Evolutionary conservation across 2,113 vertebrate species (phyloP), one percentile per base, ranked within the genome.

Genomic region (Brachirus orientalis): DNA sequence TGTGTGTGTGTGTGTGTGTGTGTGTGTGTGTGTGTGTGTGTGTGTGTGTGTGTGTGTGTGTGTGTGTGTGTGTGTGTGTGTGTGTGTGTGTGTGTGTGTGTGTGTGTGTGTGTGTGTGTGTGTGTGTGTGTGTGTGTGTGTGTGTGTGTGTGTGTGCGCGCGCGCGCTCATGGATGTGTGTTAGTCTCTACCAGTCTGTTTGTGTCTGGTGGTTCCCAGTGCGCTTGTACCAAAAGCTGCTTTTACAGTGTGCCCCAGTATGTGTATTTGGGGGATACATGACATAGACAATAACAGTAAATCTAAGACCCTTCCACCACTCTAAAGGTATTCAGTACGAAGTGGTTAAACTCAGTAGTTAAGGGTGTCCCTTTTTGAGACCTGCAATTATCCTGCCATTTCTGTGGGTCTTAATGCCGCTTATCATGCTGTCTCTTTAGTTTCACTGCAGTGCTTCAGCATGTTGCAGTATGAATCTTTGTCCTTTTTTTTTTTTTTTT

Each of bases 211-310:
- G 11, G 33, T 72, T 37, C 63, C 76, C 67, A 86, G 88, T 89
- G 86, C 86, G 90, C 78, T 80, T 73, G 61, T 79, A 86, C 86
- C 86, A 82, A 89, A 89, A 85, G 91, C 89, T 90, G 89, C 87
- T 91, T 88, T 79, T 71, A 65, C 56, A 80, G 53, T 61, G 74
- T 76, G 63, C 61, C 65, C 77, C 75, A 45, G 48, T 56, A 12
- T 35, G 22, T 33, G 44, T 70, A 33, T 76, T 64, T 41, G 69
- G 72, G 77, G 69, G 33, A 45, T 50, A 55, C 35, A 69, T 16
- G 51, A 77, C 20, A 72, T 43, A 51, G 54, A 67, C 54, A 46
- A 75, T 63, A 70, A 84, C 69, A 86, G 80, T 83, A 73, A 17
- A 68, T 28, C 6, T 28, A 28, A 28, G 28, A 28, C 6, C 28